Base-by-base conservation (phyloP, 2,888 invertebrate species). In the Nezara viridula region DNA sequence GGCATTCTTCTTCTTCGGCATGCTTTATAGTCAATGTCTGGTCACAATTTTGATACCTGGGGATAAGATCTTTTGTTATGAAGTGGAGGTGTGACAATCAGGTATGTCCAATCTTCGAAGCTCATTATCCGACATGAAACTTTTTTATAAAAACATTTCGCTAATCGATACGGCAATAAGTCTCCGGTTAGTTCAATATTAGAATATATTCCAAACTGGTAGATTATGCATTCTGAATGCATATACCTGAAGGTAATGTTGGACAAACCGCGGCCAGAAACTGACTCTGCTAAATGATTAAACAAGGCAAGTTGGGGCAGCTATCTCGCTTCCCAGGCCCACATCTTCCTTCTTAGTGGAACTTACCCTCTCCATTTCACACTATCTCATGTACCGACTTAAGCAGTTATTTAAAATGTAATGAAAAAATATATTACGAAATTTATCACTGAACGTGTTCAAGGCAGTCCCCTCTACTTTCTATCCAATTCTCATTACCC, bases 191-290 rank as follows among this genome's bases (percentile, higher is more conserved):
- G 27, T 60, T 27, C 2, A 60, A 1, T 27, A 27, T 14, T 66
- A 66, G 32, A 66, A 66, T 66, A 66, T 32, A 66, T 32, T 32
- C 32, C 19, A 16, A 66, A 16, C 66, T 32, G 19, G 66, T 66
- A 32, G 32, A 66, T 66, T 66, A 66, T 66, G 66, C 66, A 66
- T 66, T 66, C 32, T 32, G 66, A 66, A 66, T 66, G 66, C 27
- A 60, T 27, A 60, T n/a, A n/a, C 27, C 27, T 27, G 32, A 66
- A 66, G 32, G 32, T 66, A 66, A 7, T 24, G 66, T 16, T 66
- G 66, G n/a, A 66, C 27, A 32, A 66, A 66, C 32, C 32, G 32
- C 32, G 32, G 32, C 27, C 32, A 66, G 32, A 32, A n/a, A 66
- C 66, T 66, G 32, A 32, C 32, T 66, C 60, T 27, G 7, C 32